Base-by-base conservation (phyloP, 2,888 invertebrate genomes). In the Hyposoter didymator region DNA sequence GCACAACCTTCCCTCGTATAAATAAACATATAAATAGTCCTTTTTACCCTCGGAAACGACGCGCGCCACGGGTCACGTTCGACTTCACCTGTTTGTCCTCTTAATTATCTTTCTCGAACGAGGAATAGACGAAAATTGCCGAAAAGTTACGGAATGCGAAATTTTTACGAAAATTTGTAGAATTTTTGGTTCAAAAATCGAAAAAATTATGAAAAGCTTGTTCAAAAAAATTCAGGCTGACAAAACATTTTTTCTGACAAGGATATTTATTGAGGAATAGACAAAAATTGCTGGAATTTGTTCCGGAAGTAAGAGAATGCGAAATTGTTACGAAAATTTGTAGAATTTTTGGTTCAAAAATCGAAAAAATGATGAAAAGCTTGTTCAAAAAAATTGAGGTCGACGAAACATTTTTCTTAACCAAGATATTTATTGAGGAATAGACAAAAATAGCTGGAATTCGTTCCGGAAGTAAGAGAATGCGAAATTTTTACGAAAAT, bases 31-130 rank as follows among this genome's bases (percentile, higher is more conserved):
- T 70, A 35, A 22, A 4, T 55, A 32, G 14, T n/a, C 7, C 8
- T 43, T 66, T 78, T 86, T 80, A 86, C 84, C 79, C 85, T 88
- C 87, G 82, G 45, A 35, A 64, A 49, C 75, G 19, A 52, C 70
- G 12, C 70, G 12, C 67, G 19, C 47, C 83, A 87, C 84, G 87
- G 89, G 87, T 91, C 91, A 91, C 91, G 91, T 91, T 88, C 88
- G 84, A 75, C 89, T 72, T 52, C 86, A 86, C 85, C 88, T 91
- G 90, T 92, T 92, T 92, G 89, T 88, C 87, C 90, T 90, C 90
- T 91, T 92, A 92, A 93, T 93, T 92, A 90, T 89, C 86, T 88
- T 89, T 84, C 84, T 87, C 82, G n/a, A 52, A 69, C 67, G 69
- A 52, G 17, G n/a, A n/a, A 28, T n/a, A 45, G 5, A 19, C 5